These are phyloP conservation scores for Dendrolimus houi DNA, from an alignment of 2,888 invertebrate species.

Conservation along the genomic window DNA sequence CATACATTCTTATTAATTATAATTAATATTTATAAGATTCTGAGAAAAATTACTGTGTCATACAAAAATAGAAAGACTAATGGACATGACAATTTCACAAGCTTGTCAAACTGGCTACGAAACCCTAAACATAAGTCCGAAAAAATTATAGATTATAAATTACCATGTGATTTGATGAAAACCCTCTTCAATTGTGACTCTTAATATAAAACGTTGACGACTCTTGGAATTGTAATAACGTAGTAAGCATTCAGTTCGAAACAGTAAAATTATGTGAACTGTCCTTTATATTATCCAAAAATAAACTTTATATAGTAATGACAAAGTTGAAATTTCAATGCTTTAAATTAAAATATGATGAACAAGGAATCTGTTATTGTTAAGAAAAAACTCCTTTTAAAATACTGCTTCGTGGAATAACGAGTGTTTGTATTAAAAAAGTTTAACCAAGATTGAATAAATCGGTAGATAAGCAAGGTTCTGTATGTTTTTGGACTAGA, in stretches of 20 bases:
- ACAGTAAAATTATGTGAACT: slow-evolving; percentile 15
- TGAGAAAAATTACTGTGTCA: too few species aligned
- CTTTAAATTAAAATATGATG: background rate
- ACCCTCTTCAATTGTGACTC: background rate
- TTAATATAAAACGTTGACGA: background rate
- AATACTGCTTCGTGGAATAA: background rate
- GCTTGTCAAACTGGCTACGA: too few species aligned
- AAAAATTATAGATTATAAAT: too few species aligned
- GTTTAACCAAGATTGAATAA: background rate
- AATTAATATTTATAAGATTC: too few species aligned
- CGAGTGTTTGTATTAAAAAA: background rate
- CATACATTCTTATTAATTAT: too few species aligned
- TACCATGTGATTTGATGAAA: background rate
- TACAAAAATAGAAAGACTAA: too few species aligned
- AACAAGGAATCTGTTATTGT: background rate
- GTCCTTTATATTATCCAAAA: slow-evolving; percentile 9
- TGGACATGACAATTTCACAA: too few species aligned
- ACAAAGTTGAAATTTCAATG: background rate
- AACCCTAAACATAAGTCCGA: too few species aligned
- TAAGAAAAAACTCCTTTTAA: background rate
- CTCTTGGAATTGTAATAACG: slow-evolving; percentile 13
- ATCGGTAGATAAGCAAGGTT: too few species aligned
- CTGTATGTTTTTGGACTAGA: too few species aligned
- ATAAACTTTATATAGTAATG: slow-evolving; percentile 6
- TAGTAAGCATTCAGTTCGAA: slow-evolving; percentile 19